These are phyloP conservation scores for Vollenhovia emeryi DNA, from an alignment of 1,140 invertebrate genomes.

Conservation along the genomic window DNA sequence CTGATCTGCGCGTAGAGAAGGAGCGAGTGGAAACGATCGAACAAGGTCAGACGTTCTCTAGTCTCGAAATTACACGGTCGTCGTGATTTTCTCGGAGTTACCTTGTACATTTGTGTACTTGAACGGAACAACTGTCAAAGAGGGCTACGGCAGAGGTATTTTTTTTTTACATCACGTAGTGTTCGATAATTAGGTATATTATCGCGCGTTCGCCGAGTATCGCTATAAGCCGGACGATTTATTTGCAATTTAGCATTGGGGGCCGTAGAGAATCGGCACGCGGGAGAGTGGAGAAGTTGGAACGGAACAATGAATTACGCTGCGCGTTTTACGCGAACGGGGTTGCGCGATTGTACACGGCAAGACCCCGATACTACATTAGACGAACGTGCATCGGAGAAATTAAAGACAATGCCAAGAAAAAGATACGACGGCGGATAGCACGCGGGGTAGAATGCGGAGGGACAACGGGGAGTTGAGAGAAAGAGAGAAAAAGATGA, in stretches of 20 bases:
- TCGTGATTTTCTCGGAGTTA: slow-evolving; percentile 1
- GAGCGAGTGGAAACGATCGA: slow-evolving; percentile 31
- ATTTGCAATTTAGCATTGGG: slow-evolving; percentile 30
- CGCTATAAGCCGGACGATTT: neutral
- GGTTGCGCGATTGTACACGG: slow-evolving; percentile 34
- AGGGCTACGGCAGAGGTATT: no score
- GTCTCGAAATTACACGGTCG: neutral
- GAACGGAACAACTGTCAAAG: neutral
- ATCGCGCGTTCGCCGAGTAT: neutral
- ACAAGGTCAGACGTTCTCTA: slow-evolving; percentile 34
- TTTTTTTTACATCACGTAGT: neutral
- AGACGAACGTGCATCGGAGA: slow-evolving; percentile 52
- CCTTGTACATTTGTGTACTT: neutral
- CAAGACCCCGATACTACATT: slow-evolving; percentile 27
- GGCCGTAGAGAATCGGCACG: slow-evolving; percentile 12
- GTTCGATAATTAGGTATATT: neutral
- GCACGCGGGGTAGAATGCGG: slow-evolving; percentile 5
- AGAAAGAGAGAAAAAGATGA: slow-evolving; percentile 5
- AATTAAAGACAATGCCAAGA: slow-evolving; percentile 56
- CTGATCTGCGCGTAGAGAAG: slow-evolving; percentile 7
- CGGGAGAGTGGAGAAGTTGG: slow-evolving; percentile 50
- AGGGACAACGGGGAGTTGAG: neutral
- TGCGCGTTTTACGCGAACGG: slow-evolving; percentile 53
- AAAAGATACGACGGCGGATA: slow-evolving; percentile 43
- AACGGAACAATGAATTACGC: slow-evolving; percentile 51